Base-by-base conservation (phyloP, 92 coral and sea anemone genomes). In the Bergia sp. region DNA sequence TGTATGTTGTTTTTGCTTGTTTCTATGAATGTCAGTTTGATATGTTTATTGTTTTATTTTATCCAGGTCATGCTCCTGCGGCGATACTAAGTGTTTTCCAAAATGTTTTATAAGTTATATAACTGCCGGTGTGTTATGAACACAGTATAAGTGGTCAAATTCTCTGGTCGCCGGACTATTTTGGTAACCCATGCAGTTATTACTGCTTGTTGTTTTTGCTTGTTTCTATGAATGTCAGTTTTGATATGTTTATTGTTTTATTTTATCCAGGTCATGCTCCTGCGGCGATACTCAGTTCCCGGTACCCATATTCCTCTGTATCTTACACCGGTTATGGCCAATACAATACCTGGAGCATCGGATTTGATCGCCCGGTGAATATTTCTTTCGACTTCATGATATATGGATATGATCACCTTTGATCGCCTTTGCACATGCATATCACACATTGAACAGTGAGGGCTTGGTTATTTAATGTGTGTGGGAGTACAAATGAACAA, bases 291-390 rank as follows among this genome's bases (percentile, higher is more conserved):
- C 43, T 49, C 42, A 23, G 65, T 23, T 49, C 83, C 39, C 83
- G 67, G 43, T 79, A 79, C n/a, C 83, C 83, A 11, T 6, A 29
- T 36, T 50, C 42, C 37, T 12, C 7, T 23, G 41, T 13, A n/a
- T 41, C 2, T 2, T 47, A 79, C 41, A 36, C 9, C n/a, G 53
- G 23, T 29, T 49, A 49, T 79, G 69, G 20, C 8, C 43, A 0
- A 13, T 74, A n/a, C 39, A 37, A n/a, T 2, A 15, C 43, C 38
- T 91, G 87, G 88, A 87, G 90, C 67, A 76, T 91, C 13, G 55
- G 57, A 38, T 91, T 91, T 76, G 93, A 91, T 43, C 88, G 93
- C 43, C n/a, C 80, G 91, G 91, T 89, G 57, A 89, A 64, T 20
- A 82, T 53, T 7, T 2, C 69, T 61, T 15, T 61, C 7, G 23